Evolutionary conservation across 1,140 invertebrate species (phyloP).

Genomic region (Luehdorfia chinensis): DNA sequence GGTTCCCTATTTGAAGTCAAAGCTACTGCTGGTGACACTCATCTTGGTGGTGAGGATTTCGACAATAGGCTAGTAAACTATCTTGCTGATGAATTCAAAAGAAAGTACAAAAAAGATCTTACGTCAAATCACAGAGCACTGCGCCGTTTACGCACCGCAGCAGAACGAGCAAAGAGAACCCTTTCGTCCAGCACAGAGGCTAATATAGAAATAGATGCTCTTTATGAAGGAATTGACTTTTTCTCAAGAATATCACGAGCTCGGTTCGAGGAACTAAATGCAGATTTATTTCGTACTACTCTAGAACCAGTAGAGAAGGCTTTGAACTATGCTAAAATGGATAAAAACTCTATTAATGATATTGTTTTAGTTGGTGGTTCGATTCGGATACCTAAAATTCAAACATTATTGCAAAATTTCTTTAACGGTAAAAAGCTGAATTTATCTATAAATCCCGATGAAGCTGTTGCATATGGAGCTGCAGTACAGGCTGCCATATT

Average conservation of each 20-base stretch:
- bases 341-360: conserved; percentile 82
- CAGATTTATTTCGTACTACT: conserved; percentile 73
- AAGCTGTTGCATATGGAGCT: conserved; percentile 75
- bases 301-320: conserved; percentile 78
- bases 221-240: conserved; percentile 73
- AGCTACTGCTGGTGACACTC: conserved; percentile 86
- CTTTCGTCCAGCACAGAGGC: conserved; percentile 76
- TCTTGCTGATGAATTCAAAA: conserved; percentile 79
- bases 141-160: conserved; percentile 80
- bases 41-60: conserved; percentile 91
- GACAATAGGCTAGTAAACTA: conserved; percentile 90
- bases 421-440: conserved; percentile 72
- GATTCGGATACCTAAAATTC: conserved; percentile 79
- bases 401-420: conserved; percentile 70
- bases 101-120: conserved; percentile 76
- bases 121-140: conserved; percentile 64
- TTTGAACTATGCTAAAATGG: conserved; percentile 82
- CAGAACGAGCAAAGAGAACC: conserved; percentile 77
- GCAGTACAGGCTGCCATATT: conserved; percentile 73
- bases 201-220: conserved; percentile 74
- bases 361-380: conserved; percentile 86
- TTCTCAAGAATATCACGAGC: conserved; percentile 71
- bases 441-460: conserved; percentile 77
- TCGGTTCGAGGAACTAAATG: conserved; percentile 74
- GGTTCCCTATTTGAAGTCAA: conserved; percentile 88